Conservation (phyloP, 37 sponge, comb jelly and placozoan genomes). For the Theonella swinhoei region DNA sequence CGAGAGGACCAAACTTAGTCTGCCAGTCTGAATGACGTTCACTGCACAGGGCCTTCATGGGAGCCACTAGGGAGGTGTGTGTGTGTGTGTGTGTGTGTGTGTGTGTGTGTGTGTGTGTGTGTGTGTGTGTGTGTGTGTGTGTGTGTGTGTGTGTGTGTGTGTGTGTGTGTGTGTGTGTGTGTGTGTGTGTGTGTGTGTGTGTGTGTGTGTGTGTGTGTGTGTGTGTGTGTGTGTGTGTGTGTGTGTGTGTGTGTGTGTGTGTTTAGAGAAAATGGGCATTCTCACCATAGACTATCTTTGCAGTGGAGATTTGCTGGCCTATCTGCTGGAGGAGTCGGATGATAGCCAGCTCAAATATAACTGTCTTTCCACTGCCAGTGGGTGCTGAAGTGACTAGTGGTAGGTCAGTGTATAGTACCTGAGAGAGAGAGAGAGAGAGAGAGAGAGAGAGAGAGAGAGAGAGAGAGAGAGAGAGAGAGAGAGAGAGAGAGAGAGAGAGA, state of each 20-base stretch:
- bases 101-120: too few species aligned
- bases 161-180: too few species aligned
- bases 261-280: too few species aligned
- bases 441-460: neutral
- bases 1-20: constrained; percentile 83
- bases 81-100: neutral
- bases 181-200: too few species aligned
- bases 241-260: too few species aligned
- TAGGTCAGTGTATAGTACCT: constrained; percentile 90
- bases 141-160: too few species aligned
- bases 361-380: constrained; percentile 99
- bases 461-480: constrained; percentile 4
- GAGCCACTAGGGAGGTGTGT: constrained; percentile 73
- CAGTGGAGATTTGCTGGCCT: constrained; percentile 16
- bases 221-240: too few species aligned
- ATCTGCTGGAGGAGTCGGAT: constrained; percentile 81
- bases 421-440: neutral
- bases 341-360: constrained; percentile 95
- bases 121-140: too few species aligned
- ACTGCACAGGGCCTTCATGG: constrained; percentile 96
- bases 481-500: constrained; percentile 30
- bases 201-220: too few species aligned
- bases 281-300: constrained; percentile 88
- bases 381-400: constrained; percentile 91
- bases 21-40: constrained; percentile 92